Percentiles rank a stretch among this genome's conserved stretches.
phyloP scores from a whole-genome alignment of 1,140 invertebrate genomes.

The Pteromalus puparum region DNA sequence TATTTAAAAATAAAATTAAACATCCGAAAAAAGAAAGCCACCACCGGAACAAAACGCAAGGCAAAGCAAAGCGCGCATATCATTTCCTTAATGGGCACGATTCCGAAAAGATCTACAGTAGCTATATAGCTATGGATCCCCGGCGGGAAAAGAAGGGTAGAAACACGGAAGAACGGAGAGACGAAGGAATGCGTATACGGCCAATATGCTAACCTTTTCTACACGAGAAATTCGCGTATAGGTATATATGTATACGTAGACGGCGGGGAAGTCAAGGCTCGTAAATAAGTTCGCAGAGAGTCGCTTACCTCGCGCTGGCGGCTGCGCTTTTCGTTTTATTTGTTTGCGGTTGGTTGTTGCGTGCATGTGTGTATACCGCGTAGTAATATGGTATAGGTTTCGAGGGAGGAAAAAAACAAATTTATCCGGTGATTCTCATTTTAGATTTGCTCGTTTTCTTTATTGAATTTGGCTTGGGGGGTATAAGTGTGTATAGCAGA shows the following conservation, averaged over 20 bases:
- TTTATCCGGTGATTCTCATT: conserved; percentile 13
- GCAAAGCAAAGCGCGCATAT: too few species aligned
- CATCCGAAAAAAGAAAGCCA: too few species aligned
- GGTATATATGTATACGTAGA: too few species aligned
- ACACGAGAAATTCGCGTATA: neutral
- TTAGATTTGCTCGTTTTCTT: conserved; percentile 29
- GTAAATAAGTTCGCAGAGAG: too few species aligned
- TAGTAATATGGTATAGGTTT: neutral
- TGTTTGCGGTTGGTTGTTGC: neutral
- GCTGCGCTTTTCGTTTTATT: neutral
- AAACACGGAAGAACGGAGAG: neutral
- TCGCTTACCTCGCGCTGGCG: too few species aligned
- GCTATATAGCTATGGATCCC: too few species aligned
- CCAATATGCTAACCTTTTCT: neutral
- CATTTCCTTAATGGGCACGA: too few species aligned
- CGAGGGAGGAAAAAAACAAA: neutral
- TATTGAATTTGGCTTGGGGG: neutral
- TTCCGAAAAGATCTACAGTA: too few species aligned
- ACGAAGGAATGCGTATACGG: neutral
- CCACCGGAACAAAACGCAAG: too few species aligned
- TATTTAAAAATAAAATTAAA: neutral
- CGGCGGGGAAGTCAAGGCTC: too few species aligned
- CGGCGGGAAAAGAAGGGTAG: too few species aligned
- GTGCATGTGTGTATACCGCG: too few species aligned
- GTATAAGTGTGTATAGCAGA: neutral